Evolutionary conservation across 2,797 vertebrate genomes (phyloP).

Genomic region (Percopsis omiscomaycus): DNA sequence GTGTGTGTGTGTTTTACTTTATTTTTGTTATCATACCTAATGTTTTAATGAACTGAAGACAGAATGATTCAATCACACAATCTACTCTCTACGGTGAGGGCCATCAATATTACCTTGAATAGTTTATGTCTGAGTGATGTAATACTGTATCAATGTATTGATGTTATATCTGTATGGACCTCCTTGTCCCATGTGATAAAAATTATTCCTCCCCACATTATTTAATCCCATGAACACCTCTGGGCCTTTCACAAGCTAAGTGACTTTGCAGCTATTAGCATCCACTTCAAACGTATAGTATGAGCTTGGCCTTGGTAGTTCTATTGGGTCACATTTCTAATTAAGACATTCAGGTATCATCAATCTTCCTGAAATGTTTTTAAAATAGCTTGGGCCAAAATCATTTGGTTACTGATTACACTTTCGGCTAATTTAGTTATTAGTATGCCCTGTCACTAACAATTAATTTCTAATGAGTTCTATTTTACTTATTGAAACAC

Average conservation of each 20-base stretch:
- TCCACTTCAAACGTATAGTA: constrained; percentile 52
- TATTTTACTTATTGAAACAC: neutral
- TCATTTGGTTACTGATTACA: constrained; percentile 31
- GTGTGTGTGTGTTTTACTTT: constrained; percentile 15
- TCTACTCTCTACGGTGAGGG: neutral
- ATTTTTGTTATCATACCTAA: constrained; percentile 31
- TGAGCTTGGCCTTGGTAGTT: constrained; percentile 50
- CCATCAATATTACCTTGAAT: neutral
- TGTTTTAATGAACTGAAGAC: constrained; percentile 22
- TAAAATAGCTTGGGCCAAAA: constrained; percentile 34
- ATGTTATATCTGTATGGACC: constrained; percentile 54
- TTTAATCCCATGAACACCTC: constrained; percentile 55
- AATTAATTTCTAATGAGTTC: neutral
- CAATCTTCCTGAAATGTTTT: constrained; percentile 41
- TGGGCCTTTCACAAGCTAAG: constrained; percentile 62
- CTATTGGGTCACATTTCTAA: constrained; percentile 50
- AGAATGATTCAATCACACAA: neutral
- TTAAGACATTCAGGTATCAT: constrained; percentile 51
- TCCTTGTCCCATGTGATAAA: constrained; percentile 67
- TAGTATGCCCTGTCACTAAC: neutral
- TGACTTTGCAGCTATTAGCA: constrained; percentile 60
- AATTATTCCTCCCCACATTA: constrained; percentile 56
- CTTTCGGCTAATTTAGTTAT: constrained; percentile 19
- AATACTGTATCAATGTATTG: constrained; percentile 35
- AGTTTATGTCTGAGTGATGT: constrained; percentile 8